phyloP scores from a whole-genome alignment of 1,140 invertebrate species.

The Panulirus ornatus region DNA sequence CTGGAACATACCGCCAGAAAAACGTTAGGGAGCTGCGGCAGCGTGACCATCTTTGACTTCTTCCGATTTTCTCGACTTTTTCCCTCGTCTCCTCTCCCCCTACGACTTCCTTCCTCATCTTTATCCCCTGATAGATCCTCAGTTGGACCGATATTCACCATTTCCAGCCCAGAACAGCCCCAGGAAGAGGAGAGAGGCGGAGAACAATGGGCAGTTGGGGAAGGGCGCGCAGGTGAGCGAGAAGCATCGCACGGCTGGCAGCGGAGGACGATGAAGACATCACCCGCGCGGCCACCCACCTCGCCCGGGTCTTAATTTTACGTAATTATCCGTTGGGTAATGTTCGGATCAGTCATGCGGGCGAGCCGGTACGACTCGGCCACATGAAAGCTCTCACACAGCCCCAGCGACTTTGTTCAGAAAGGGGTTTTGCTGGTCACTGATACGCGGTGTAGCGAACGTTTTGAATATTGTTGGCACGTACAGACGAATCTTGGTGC shows the following conservation, averaged over 20 bases:
- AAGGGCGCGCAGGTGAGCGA: neutral
- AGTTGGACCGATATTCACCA: neutral
- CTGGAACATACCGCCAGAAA: conserved; percentile 62
- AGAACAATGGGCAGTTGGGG: conserved; percentile 12
- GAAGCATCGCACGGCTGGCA: conserved; percentile 60
- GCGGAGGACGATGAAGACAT: conserved; percentile 40
- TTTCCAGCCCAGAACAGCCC: neutral
- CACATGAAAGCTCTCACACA: conserved; percentile 10
- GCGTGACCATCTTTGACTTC: conserved; percentile 6
- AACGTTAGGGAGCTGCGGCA: conserved; percentile 35
- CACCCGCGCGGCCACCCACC: conserved; percentile 58
- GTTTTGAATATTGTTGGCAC: neutral
- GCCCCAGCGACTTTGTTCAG: neutral
- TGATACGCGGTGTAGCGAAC: neutral
- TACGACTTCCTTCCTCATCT: neutral
- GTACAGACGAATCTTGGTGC: no score
- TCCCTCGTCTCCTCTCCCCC: neutral
- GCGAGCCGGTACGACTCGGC: conserved; percentile 28
- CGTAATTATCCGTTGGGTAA: conserved; percentile 73
- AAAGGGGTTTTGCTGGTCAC: neutral
- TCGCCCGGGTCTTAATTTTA: conserved; percentile 67
- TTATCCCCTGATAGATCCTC: neutral
- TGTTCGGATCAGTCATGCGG: conserved; percentile 71
- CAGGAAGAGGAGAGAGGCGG: neutral
- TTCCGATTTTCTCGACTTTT: neutral